Evolutionary conservation across 2,888 invertebrate species (phyloP).

Genomic region (Gisinianus flammeolus): DNA sequence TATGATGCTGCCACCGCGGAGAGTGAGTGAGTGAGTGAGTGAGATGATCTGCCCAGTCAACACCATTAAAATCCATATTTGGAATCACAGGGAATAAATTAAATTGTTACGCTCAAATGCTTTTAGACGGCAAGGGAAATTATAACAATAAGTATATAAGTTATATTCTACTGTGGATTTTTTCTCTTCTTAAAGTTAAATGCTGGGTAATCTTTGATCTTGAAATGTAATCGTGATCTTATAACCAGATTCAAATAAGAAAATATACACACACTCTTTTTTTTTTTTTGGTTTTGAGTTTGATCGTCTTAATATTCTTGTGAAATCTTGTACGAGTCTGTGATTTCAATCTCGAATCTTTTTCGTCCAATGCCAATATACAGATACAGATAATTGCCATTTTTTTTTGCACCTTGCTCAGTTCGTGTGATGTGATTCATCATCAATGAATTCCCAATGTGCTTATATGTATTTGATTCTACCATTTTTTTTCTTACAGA

Average conservation of each 20-base stretch:
- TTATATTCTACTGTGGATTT: no score
- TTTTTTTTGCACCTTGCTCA: neutral
- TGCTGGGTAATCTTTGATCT: neutral
- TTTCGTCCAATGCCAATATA: neutral
- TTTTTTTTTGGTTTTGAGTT: no score
- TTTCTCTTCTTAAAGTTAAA: neutral
- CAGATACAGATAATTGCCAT: neutral
- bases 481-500: neutral
- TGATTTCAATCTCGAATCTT: neutral
- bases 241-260: no score
- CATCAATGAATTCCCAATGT: neutral
- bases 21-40: neutral
- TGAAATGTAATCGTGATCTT: neutral
- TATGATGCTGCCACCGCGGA: neutral
- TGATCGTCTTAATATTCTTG: no score
- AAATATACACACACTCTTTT: no score
- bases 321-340: neutral
- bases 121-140: neutral
- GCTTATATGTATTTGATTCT: no score
- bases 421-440: neutral
- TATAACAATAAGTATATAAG: no score
- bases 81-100: neutral
- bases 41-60: neutral
- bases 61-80: neutral
- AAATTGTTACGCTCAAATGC: neutral